These are phyloP conservation scores for Synanthedon andrenaeformis DNA, from an alignment of 2,888 invertebrate genomes.

Conservation along the genomic window DNA sequence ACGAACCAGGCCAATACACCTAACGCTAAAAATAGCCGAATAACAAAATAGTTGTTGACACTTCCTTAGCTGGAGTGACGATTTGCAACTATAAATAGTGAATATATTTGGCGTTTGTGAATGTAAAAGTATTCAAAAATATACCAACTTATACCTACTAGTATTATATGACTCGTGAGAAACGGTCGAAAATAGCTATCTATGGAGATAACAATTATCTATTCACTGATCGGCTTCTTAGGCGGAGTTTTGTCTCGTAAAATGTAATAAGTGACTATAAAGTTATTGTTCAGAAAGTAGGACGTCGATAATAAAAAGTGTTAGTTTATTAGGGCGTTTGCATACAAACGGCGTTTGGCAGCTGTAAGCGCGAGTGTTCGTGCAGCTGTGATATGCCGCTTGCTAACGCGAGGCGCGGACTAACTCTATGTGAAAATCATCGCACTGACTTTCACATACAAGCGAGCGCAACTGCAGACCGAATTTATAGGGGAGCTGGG, in stretches of 20 bases:
- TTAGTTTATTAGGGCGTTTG: conserved; percentile 66
- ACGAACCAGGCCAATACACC: too few species aligned
- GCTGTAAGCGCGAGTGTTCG: conserved; percentile 36
- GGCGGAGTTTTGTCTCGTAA: neutral
- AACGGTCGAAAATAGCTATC: too few species aligned
- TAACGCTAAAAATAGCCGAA: too few species aligned
- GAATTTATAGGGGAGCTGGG: conserved; percentile 39
- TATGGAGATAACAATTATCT: too few species aligned
- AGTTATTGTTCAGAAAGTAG: conserved; percentile 13
- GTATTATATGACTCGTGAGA: too few species aligned
- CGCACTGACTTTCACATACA: conserved; percentile 52
- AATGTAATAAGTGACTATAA: conserved; percentile 11
- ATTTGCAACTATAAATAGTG: too few species aligned
- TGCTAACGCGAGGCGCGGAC: conserved; percentile 9
- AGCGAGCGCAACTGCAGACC: conserved; percentile 23
- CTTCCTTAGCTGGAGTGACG: too few species aligned
- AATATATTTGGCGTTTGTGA: too few species aligned
- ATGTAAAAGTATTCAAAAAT: too few species aligned
- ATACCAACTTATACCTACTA: too few species aligned
- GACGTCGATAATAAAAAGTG: conserved; percentile 46
- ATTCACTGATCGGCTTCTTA: neutral
- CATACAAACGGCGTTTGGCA: conserved; percentile 43
- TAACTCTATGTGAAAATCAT: conserved; percentile 46
- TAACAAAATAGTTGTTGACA: too few species aligned
- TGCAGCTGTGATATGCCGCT: conserved; percentile 43